Evolutionary conservation across 2,888 invertebrate species (phyloP), one percentile per base, ranked within the genome.

Genomic region (Ariolimax columbianus): DNA sequence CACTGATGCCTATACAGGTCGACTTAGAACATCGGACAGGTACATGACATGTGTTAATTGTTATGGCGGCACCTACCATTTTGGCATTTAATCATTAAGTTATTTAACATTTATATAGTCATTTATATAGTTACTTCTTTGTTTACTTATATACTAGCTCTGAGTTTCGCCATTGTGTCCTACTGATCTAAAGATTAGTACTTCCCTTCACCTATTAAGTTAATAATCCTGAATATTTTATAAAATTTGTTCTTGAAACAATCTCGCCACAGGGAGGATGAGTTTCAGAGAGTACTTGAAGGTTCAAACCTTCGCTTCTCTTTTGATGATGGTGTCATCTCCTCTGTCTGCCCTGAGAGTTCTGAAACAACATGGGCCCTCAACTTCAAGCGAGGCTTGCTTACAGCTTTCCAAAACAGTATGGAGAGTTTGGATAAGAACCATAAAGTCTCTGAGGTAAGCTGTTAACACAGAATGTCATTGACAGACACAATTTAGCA

Each of bases 341-440:
- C 96, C 73, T 95, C 96, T 9, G 96, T 98, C 89, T 98, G 98
- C 92, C 95, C 96, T 0, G 96, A 96, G 86, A 96, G 95, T 0
- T 97, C 97, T 91, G 98, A 98, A 92, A 95, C 96, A 0, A 95
- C 96, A 33, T 96, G 96, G 92, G 96, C 97, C 0, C 96, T 98
- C 81, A 98, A 98, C 95, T 96, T 98, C 93, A 98, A 98, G 95
- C 96, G 98, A 89, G 98, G 97, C 2, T 95, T 98, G 88, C 96
- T 97, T 82, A 98, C 98, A 0, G 95, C 97, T 92, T 95, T 98
- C 87, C 98, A 98, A 93, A 98, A 98, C 93, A 96, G 96, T 86
- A 98, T 98, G 98, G 95, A 43, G 30, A n/a, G 26, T 30, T 19
- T 75, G 26, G 75, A 85, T 40, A 63, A 63, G 26, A 30, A 82